Conservation (phyloP, 2,888 invertebrate genomes). For the Rotaria magnacalcarata region DNA sequence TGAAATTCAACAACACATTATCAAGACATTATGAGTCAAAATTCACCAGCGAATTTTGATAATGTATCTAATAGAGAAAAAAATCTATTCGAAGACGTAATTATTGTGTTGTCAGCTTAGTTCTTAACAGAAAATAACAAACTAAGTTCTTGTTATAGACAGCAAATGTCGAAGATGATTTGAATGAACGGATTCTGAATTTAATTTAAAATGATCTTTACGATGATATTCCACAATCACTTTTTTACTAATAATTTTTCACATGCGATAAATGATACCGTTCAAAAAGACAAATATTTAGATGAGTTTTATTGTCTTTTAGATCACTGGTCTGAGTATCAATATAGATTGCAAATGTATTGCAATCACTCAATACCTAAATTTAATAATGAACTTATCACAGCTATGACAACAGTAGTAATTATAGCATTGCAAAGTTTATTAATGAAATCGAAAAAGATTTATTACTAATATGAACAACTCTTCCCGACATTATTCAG, state of each 20-base stretch:
- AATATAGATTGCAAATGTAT: constrained; percentile 53
- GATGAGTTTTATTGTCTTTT: constrained; percentile 54
- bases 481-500: too few species aligned
- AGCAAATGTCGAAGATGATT: constrained; percentile 52
- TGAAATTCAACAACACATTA: constrained; percentile 54
- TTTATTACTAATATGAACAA: constrained; percentile 47
- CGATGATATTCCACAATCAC: constrained; percentile 52
- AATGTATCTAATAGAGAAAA: constrained; percentile 53
- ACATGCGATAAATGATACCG: constrained; percentile 55
- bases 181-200: constrained; percentile 53
- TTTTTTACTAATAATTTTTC: constrained; percentile 53
- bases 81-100: too few species aligned
- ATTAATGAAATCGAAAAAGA: constrained; percentile 51
- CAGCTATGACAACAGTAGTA: constrained; percentile 53
- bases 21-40: constrained; percentile 48
- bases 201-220: constrained; percentile 55
- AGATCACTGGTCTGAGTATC: constrained; percentile 57
- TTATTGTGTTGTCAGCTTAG: too few species aligned
- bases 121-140: constrained; percentile 28
- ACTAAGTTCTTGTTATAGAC: constrained; percentile 46
- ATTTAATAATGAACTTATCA: constrained; percentile 54
- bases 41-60: constrained; percentile 57
- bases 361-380: constrained; percentile 57
- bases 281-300: constrained; percentile 53
- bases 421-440: constrained; percentile 54